Percentiles rank a stretch among this genome's conserved stretches.
Conservation (phyloP, 2,888 invertebrate genomes). For the Deilephila porcellus region DNA sequence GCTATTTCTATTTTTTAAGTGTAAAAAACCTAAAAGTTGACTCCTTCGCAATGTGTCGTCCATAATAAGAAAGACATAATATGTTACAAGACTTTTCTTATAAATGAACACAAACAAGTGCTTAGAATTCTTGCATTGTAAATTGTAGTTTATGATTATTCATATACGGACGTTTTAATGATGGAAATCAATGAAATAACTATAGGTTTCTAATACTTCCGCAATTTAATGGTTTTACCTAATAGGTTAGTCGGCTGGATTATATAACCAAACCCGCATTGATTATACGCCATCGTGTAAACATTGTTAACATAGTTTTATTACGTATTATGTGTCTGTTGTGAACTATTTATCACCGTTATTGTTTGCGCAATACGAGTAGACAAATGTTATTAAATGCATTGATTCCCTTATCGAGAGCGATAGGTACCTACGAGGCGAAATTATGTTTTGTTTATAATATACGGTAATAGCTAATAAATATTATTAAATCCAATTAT, state of each 20-base stretch:
- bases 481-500: background rate
- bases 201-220: slow-evolving; percentile 22
- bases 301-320: slow-evolving; percentile 7
- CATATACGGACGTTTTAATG: slow-evolving; percentile 3
- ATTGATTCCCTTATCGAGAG: slow-evolving; percentile 36
- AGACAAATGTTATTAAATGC: slow-evolving; percentile 35
- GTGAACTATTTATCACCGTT: slow-evolving; percentile 31
- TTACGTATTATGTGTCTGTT: slow-evolving; percentile 27
- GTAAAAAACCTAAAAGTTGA: no score
- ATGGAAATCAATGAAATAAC: slow-evolving; percentile 6
- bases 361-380: slow-evolving; percentile 34
- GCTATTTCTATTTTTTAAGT: no score
- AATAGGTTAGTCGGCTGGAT: slow-evolving; percentile 8
- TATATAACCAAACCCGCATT: slow-evolving; percentile 11
- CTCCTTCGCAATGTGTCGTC: no score
- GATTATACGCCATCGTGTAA: slow-evolving; percentile 4
- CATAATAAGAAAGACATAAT: no score
- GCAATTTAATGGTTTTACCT: slow-evolving; percentile 10
- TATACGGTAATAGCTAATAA: slow-evolving; percentile 21
- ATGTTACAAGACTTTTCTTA: no score
- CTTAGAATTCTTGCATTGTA: background rate
- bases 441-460: slow-evolving; percentile 28
- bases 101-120: no score
- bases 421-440: slow-evolving; percentile 12
- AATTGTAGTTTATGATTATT: slow-evolving; percentile 3